Evolutionary conservation across 2,113 vertebrate genomes (phyloP).

Genomic region (Pelodiscus sinensis): DNA sequence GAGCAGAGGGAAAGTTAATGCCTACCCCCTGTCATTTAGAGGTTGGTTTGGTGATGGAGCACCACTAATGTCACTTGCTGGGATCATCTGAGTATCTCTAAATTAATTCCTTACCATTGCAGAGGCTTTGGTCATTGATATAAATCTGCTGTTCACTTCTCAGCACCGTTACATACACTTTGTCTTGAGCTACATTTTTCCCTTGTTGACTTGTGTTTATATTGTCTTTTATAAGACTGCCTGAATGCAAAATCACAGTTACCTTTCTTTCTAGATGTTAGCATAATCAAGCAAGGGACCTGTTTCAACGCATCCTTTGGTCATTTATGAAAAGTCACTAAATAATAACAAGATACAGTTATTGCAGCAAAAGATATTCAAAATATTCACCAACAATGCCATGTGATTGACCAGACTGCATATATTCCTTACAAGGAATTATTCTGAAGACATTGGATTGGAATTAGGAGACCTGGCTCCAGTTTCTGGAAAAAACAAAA

Average conservation of each 20-base stretch:
- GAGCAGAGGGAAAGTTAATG: too few relatives aligned
- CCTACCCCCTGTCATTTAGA: too few relatives aligned
- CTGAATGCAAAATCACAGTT: background rate
- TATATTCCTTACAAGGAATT: background rate
- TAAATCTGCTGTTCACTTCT: background rate
- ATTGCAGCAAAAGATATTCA: background rate
- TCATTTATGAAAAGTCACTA: background rate
- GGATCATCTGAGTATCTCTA: too few relatives aligned
- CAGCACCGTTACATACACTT: background rate
- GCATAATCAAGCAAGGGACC: background rate
- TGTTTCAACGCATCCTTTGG: background rate
- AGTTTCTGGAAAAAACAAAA: background rate
- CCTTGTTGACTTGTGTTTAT: background rate
- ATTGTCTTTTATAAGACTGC: background rate
- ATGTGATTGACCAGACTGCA: background rate
- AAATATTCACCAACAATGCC: background rate
- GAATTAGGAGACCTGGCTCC: background rate
- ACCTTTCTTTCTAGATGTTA: background rate
- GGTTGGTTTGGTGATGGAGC: too few relatives aligned
- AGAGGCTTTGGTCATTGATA: too few relatives aligned
- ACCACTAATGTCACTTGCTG: too few relatives aligned
- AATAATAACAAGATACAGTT: background rate
- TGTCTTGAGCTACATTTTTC: conserved; percentile 9
- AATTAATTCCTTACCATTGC: too few relatives aligned
- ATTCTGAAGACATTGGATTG: background rate